phyloP scores from a whole-genome alignment of 1,140 invertebrate species.

The Pseudomyrmex dendroicus region DNA sequence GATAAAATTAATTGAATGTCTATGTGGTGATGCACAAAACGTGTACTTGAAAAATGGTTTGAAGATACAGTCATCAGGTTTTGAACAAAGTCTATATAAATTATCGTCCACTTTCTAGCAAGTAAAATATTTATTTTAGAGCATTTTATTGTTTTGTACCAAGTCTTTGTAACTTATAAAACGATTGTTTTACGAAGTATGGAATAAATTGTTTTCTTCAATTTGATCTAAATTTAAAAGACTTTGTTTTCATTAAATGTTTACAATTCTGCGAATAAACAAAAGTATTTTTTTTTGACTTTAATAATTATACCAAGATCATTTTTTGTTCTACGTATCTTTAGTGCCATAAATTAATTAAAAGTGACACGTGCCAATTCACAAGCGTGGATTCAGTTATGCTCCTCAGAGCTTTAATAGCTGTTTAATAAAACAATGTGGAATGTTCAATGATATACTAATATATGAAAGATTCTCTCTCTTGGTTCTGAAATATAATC shows the following conservation, averaged over 20 bases:
- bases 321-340: conserved; percentile 49
- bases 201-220: not conserved
- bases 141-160: conserved; percentile 8
- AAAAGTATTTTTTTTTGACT: conserved; percentile 15
- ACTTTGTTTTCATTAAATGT: no score
- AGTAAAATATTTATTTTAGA: conserved; percentile 17
- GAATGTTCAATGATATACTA: not conserved
- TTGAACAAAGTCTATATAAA: conserved; percentile 15
- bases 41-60: conserved; percentile 11
- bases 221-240: no score
- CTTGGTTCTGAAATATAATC: not conserved
- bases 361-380: conserved; percentile 47
- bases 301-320: conserved; percentile 27
- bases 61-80: not conserved
- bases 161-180: conserved; percentile 25
- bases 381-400: conserved; percentile 35
- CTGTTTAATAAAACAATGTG: not conserved
- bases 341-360: conserved; percentile 57
- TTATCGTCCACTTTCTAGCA: conserved; percentile 19
- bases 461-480: not conserved
- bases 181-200: not conserved
- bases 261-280: conserved; percentile 5
- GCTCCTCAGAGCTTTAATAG: conserved; percentile 10
- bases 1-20: conserved; percentile 21
- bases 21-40: not conserved